Percentiles rank a stretch among this genome's conserved stretches.
Evolutionary conservation across 37 sponge, comb jelly and placozoan genomes (phyloP).

Genomic region (Spongia lamella): DNA sequence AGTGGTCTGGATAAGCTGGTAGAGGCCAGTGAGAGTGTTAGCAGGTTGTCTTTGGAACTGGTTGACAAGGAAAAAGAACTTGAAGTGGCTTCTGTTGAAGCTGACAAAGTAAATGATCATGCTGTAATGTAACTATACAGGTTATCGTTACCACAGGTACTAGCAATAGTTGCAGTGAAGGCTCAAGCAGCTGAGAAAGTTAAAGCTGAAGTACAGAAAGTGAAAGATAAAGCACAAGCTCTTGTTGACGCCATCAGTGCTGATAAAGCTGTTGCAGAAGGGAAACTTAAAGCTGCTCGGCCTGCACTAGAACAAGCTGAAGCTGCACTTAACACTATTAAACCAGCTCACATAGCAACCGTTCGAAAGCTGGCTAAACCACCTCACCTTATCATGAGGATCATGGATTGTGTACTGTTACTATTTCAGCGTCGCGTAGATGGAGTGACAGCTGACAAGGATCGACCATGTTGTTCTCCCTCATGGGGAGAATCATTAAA

Average conservation of each 20-base stretch:
- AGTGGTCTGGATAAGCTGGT: slow-evolving; percentile 92
- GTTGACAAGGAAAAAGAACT: slow-evolving; percentile 95
- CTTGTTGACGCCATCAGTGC: slow-evolving; percentile 91
- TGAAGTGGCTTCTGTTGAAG: slow-evolving; percentile 84
- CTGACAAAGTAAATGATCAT: slow-evolving; percentile 40
- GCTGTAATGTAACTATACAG: no score
- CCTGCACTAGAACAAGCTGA: slow-evolving; percentile 98
- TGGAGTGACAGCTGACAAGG: slow-evolving; percentile 64
- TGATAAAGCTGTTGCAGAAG: slow-evolving; percentile 92
- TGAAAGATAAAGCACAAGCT: slow-evolving; percentile 97
- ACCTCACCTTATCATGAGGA: slow-evolving; percentile 99
- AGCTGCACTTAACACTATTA: slow-evolving; percentile 96
- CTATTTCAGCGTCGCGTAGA: slow-evolving; percentile 79
- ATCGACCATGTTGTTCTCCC: slow-evolving; percentile 82
- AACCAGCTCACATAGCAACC: slow-evolving; percentile 94
- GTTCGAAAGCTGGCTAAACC: slow-evolving; percentile 97
- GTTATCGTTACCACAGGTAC: slow-evolving; percentile 49
- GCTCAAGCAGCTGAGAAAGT: slow-evolving; percentile 99
- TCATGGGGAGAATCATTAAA: slow-evolving; percentile 97
- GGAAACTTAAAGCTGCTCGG: slow-evolving; percentile 86
- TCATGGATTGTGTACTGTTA: slow-evolving; percentile 98
- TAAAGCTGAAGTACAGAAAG: slow-evolving; percentile 95
- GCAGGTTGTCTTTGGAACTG: slow-evolving; percentile 83
- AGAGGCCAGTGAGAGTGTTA: slow-evolving; percentile 91
- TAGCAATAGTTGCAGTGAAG: slow-evolving; percentile 91